These are phyloP conservation scores for Electrophaes corylata DNA, from an alignment of 2,888 invertebrate species.

Conservation along the genomic window DNA sequence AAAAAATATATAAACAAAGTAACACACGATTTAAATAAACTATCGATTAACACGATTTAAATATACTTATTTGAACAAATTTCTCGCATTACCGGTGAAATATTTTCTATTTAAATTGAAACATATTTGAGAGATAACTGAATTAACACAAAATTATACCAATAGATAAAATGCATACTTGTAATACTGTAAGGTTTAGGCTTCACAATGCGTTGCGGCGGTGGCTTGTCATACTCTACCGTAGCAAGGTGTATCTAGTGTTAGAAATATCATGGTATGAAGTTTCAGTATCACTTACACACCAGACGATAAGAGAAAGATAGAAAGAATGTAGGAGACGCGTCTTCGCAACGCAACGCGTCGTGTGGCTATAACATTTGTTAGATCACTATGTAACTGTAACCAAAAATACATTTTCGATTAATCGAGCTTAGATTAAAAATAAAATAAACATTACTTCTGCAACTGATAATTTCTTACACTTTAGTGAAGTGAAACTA, in stretches of 20 bases:
- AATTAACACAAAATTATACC: neutral
- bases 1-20: no score
- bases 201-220: neutral
- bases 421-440: constrained; percentile 17
- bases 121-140: neutral
- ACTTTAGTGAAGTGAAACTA: neutral
- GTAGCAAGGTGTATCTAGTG: no score
- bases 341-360: neutral
- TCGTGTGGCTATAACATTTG: neutral
- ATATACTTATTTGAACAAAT: no score
- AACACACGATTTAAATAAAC: no score
- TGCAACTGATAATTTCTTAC: neutral
- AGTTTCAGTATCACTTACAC: no score
- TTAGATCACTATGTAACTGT: neutral
- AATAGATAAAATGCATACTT: neutral
- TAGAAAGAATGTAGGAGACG: neutral
- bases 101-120: no score
- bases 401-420: neutral
- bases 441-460: neutral
- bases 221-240: neutral
- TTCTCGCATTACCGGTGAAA: no score
- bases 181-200: neutral
- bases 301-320: neutral
- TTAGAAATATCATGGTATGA: no score
- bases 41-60: no score